Evolutionary conservation across 2,888 invertebrate genomes (phyloP).

Genomic region (Iselma pallidipennis): DNA sequence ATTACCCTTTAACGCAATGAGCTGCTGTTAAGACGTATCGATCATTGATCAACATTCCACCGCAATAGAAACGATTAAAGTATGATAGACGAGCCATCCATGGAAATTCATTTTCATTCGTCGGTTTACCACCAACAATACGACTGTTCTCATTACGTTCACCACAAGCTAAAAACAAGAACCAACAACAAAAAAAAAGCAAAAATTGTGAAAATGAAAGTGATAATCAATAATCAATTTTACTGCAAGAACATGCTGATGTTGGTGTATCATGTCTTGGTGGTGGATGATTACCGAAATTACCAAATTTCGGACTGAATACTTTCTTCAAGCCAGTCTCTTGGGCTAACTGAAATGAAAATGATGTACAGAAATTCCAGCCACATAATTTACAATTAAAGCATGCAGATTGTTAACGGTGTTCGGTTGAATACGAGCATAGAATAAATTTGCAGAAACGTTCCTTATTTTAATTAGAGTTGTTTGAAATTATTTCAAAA

Average conservation of each 20-base stretch:
- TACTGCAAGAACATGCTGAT: slow-evolving; percentile 68
- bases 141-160: slow-evolving; percentile 79
- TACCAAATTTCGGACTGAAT: slow-evolving; percentile 41
- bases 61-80: slow-evolving; percentile 88
- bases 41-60: slow-evolving; percentile 86
- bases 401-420: slow-evolving; percentile 18
- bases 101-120: slow-evolving; percentile 79
- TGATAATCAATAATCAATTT: slow-evolving; percentile 57
- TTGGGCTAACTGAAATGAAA: background rate
- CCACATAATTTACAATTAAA: slow-evolving; percentile 22
- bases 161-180: slow-evolving; percentile 77
- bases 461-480: too few relatives aligned
- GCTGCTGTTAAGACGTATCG: slow-evolving; percentile 86
- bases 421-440: slow-evolving; percentile 3
- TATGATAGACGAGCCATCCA: slow-evolving; percentile 89
- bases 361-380: background rate
- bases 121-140: slow-evolving; percentile 80
- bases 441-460: background rate
- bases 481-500: background rate
- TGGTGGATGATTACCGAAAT: slow-evolving; percentile 59
- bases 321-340: slow-evolving; percentile 25
- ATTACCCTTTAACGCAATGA: slow-evolving; percentile 92
- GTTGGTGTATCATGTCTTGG: slow-evolving; percentile 62
- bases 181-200: slow-evolving; percentile 2
- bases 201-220: slow-evolving; percentile 2